phyloP scores from a whole-genome alignment of 2,888 invertebrate species.

The Amphipyra berbera region DNA sequence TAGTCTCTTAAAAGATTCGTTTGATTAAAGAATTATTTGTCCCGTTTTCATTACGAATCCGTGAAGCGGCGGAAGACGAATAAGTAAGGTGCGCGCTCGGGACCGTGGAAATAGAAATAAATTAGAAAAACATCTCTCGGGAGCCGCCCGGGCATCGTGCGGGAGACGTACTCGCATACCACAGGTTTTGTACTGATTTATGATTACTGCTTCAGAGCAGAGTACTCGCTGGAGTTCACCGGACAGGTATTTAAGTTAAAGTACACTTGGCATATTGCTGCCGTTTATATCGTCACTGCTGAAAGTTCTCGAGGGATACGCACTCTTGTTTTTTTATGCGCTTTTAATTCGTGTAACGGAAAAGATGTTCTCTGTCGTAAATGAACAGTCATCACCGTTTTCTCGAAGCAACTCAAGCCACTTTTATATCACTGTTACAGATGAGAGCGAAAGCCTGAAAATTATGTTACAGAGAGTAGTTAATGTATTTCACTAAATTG shows the following conservation, averaged over 20 bases:
- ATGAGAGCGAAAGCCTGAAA: too few relatives aligned
- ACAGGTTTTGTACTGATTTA: slow-evolving; percentile 1
- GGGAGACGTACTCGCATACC: not conserved
- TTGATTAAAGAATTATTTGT: slow-evolving; percentile 26
- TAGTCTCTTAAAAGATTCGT: slow-evolving; percentile 5
- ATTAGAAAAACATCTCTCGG: slow-evolving; percentile 1
- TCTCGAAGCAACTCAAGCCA: too few relatives aligned
- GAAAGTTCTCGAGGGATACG: not conserved
- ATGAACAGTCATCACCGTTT: not conserved
- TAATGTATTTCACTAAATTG: too few relatives aligned
- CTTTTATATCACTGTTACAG: too few relatives aligned
- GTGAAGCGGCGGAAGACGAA: slow-evolving; percentile 1
- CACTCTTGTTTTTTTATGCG: not conserved
- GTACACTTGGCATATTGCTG: not conserved
- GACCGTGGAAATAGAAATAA: not conserved
- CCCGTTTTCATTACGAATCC: slow-evolving; percentile 9
- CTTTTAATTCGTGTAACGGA: not conserved
- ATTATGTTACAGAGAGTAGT: too few relatives aligned
- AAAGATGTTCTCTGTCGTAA: not conserved
- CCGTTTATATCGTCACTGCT: not conserved
- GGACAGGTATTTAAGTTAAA: not conserved
- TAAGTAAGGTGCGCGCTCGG: slow-evolving; percentile 6
- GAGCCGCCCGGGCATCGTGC: not conserved
- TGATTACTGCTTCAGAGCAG: not conserved
- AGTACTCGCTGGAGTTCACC: not conserved